These are phyloP conservation scores for Etheostoma spectabile DNA, from an alignment of 2,113 vertebrate genomes.

Conservation along the genomic window DNA sequence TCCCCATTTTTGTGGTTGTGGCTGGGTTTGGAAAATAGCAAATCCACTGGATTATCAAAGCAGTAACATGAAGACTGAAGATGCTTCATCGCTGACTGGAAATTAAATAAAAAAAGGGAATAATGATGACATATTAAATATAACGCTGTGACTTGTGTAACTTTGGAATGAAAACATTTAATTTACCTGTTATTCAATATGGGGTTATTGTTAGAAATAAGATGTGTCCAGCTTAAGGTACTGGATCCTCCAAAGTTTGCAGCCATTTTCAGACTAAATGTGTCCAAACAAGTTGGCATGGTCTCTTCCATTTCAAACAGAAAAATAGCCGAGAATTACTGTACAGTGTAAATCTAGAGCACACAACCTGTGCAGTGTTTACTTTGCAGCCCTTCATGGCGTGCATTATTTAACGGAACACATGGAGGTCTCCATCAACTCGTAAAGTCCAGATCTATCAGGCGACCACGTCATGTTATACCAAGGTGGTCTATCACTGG, in stretches of 20 bases:
- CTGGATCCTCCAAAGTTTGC: constrained; percentile 7
- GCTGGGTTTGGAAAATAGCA: constrained; percentile 57
- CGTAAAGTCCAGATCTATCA: background rate
- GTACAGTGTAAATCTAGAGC: background rate
- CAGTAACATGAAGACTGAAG: constrained; percentile 8
- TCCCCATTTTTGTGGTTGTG: constrained; percentile 48
- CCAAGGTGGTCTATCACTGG: background rate
- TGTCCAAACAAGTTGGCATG: constrained; percentile 16
- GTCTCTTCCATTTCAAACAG: constrained; percentile 12
- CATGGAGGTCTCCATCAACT: background rate
- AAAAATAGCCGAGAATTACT: background rate
- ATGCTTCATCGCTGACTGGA: constrained; percentile 34
- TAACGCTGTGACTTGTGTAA: background rate
- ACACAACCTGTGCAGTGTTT: constrained; percentile 2
- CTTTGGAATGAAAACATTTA: constrained; percentile 4
- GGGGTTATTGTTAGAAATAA: background rate
- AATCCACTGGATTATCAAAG: constrained; percentile 38
- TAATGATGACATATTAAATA: constrained; percentile 14
- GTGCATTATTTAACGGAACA: background rate
- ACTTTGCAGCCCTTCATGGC: background rate
- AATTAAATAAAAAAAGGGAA: constrained; percentile 32
- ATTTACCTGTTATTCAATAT: too few species aligned
- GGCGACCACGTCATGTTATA: background rate
- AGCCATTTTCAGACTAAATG: constrained; percentile 33
- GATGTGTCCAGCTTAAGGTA: background rate